phyloP scores from a whole-genome alignment of 1,140 invertebrate genomes.

The Neocloeon triangulifer region DNA sequence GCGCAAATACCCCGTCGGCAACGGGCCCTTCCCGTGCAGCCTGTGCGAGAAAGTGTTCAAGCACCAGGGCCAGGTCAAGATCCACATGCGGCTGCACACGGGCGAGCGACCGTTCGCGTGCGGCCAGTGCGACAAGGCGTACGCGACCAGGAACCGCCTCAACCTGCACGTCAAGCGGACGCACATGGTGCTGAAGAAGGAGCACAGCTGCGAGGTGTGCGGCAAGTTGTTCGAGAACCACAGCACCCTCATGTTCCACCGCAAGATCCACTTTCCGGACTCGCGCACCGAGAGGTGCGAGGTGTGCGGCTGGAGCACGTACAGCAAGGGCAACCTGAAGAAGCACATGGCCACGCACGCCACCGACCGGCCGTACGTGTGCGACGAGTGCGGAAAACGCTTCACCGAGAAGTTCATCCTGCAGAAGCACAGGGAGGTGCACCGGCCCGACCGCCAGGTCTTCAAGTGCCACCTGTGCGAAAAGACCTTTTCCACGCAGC shows the following conservation, averaged over 20 bases:
- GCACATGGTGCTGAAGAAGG: too few species aligned
- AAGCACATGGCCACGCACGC: slow-evolving; percentile 11
- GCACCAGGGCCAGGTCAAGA: background rate
- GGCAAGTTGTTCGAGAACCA: slow-evolving; percentile 18
- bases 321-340: slow-evolving; percentile 15
- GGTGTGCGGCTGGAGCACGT: slow-evolving; percentile 21
- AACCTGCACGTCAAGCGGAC: too few species aligned
- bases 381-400: slow-evolving; percentile 20
- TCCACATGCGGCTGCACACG: slow-evolving; percentile 5
- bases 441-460: slow-evolving; percentile 6
- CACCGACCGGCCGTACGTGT: slow-evolving; percentile 7
- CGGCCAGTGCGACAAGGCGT: slow-evolving; percentile 16
- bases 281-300: too few species aligned
- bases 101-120: slow-evolving; percentile 3
- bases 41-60: slow-evolving; percentile 3
- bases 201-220: slow-evolving; percentile 24
- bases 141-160: too few species aligned
- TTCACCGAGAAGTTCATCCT: slow-evolving; percentile 19
- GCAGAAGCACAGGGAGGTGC: slow-evolving; percentile 11
- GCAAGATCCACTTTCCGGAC: too few species aligned
- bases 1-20: too few species aligned
- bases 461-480: background rate
- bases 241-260: slow-evolving; percentile 5
- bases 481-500: background rate
- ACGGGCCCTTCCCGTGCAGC: too few species aligned